Percentiles rank a stretch among this genome's conserved stretches.
Evolutionary conservation across 2,113 vertebrate species (phyloP).

Genomic region (Rhinolophus ferrumequinum): DNA sequence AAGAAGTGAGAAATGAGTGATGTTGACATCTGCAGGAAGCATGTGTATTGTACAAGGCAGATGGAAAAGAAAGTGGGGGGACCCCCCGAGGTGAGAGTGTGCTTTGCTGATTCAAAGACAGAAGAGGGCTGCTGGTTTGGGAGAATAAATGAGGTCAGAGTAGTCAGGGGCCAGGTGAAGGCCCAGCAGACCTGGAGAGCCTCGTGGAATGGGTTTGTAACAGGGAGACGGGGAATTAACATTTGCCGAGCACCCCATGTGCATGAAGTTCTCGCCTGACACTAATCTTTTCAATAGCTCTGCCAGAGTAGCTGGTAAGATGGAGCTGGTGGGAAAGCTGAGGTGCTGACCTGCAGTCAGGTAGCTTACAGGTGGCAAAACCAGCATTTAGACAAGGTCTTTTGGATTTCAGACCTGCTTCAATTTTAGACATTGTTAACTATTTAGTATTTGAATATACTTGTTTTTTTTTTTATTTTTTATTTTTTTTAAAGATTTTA

Average conservation of each 20-base stretch:
- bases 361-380: background rate
- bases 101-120: background rate
- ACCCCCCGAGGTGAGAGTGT: fast-evolving
- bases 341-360: background rate
- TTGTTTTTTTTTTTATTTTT: background rate
- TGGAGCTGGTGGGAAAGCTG: background rate
- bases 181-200: background rate
- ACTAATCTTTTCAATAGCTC: background rate
- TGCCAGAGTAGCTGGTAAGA: background rate
- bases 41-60: too few relatives aligned
- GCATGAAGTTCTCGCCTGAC: background rate
- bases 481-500: too few relatives aligned
- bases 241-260: background rate
- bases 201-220: background rate
- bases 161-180: too few relatives aligned
- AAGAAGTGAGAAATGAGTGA: background rate
- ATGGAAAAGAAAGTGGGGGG: background rate
- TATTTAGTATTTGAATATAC: background rate
- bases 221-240: background rate
- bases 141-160: background rate
- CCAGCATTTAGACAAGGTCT: background rate
- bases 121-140: background rate
- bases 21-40: too few relatives aligned
- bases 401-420: background rate
- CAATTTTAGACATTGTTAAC: background rate